Conservation (phyloP, 1,140 invertebrate species). For the Anadara kagoshimensis region DNA sequence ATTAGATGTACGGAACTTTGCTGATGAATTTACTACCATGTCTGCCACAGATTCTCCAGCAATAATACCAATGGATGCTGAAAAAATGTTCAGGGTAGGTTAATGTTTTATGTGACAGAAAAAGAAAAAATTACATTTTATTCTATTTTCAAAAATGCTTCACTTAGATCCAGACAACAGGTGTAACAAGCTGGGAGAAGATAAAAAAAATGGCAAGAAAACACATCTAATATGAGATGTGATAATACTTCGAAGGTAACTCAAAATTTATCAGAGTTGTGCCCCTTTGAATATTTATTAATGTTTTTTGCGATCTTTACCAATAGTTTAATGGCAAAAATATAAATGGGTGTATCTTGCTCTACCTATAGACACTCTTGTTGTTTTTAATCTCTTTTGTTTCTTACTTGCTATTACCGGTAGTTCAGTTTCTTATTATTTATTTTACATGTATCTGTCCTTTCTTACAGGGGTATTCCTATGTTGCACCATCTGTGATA, state of each 20-base stretch:
- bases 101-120: background rate
- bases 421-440: background rate
- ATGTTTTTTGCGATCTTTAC: background rate
- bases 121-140: background rate
- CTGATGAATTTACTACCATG: conserved; percentile 96
- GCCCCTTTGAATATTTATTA: background rate
- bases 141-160: background rate
- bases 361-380: background rate
- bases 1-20: conserved; percentile 96
- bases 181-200: too few species aligned
- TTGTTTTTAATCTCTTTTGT: background rate
- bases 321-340: too few species aligned
- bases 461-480: conserved; percentile 88
- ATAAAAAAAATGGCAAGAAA: too few species aligned
- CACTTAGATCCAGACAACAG: too few species aligned
- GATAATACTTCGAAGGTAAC: background rate
- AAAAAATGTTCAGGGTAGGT: conserved; percentile 88
- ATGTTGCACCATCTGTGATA: conserved; percentile 93
- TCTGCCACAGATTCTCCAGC: conserved; percentile 92
- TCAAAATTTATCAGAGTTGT: background rate
- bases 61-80: conserved; percentile 85
- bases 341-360: too few species aligned
- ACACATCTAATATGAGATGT: background rate
- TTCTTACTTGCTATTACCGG: background rate
- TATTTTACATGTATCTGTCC: background rate